Evolutionary conservation across 2,797 vertebrate species (phyloP), one percentile per base, ranked within the genome.

Genomic region (Sphaeramia orbicularis): DNA sequence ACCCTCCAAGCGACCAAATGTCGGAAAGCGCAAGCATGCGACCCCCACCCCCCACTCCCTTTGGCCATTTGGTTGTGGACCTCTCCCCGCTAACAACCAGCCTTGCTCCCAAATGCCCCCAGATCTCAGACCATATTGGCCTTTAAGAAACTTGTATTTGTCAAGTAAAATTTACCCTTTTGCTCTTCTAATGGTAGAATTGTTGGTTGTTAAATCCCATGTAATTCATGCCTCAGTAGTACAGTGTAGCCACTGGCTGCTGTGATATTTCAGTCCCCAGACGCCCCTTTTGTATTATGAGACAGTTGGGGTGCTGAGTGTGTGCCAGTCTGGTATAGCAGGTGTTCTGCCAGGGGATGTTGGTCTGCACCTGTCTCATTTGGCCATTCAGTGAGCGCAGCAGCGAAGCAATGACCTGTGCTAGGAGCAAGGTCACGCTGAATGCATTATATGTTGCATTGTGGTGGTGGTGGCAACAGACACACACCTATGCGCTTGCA

Each of bases 301-400:
- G 71, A 83, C 66, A 18, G 30, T 19, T 10, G 56, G 85, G 89
- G 84, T 69, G 74, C 79, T 53, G 44, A 79, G 88, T 36, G 80
- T 86, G 92, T 94, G 95, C 94, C 94, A 93, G 94, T 93, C 95
- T 95, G 94, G 95, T 89, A 88, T 43, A 58, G 92, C 91, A 95
- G 95, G 89, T 93, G 87, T 88, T 92, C 77, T 76, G 78, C 80
- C 62, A 43, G 78, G 85, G 89, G 89, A 77, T 94, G 92, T 93
- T 92, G 95, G 95, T 96, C 95, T 96, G 95, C 94, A 92, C 94
- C 95, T 94, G 91, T 93, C 89, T 84, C 86, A 88, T 81, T 56
- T 83, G 93, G 93, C 89, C 87, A 88, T 87, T 81, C 60, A 76
- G 92, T 84, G 38, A 85, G 87, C 89, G 88, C 81, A 75, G 89